phyloP scores from a whole-genome alignment of 1,140 invertebrate genomes.

The Tetramorium simillimum region DNA sequence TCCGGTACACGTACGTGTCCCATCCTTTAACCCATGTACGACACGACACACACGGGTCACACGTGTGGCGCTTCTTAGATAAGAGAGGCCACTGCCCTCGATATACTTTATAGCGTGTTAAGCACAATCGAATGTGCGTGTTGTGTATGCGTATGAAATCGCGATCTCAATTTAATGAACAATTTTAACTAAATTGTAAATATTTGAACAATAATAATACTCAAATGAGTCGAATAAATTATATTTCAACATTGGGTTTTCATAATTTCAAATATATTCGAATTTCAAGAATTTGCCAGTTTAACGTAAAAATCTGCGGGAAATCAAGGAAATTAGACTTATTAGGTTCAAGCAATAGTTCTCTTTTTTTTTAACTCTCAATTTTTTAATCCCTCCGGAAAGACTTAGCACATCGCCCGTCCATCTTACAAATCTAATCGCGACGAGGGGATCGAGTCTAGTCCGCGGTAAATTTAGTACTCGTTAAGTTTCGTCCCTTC shows the following conservation, averaged over 20 bases:
- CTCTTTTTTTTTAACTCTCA: not conserved
- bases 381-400: conserved; percentile 14
- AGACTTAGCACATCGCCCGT: not conserved
- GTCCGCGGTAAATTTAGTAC: conserved; percentile 78
- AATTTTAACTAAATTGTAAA: not conserved
- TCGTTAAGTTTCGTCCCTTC: conserved; percentile 79
- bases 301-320: not conserved
- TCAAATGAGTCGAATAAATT: not conserved
- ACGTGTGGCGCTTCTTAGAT: conserved; percentile 58
- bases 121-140: conserved; percentile 35
- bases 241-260: not conserved
- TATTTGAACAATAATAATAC: not conserved
- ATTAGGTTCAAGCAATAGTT: not conserved
- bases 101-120: conserved; percentile 68
- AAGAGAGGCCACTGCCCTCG: conserved; percentile 43
- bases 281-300: not conserved
- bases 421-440: conserved; percentile 45
- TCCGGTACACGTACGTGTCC: conserved; percentile 64
- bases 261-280: not conserved
- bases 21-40: conserved; percentile 48
- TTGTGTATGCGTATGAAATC: not conserved
- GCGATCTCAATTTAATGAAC: not conserved
- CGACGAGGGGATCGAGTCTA: conserved; percentile 31
- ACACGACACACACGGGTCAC: conserved; percentile 65
- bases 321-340: not conserved